Conservation (phyloP, 2,888 invertebrate species). For the Nephrotoma flavescens region DNA sequence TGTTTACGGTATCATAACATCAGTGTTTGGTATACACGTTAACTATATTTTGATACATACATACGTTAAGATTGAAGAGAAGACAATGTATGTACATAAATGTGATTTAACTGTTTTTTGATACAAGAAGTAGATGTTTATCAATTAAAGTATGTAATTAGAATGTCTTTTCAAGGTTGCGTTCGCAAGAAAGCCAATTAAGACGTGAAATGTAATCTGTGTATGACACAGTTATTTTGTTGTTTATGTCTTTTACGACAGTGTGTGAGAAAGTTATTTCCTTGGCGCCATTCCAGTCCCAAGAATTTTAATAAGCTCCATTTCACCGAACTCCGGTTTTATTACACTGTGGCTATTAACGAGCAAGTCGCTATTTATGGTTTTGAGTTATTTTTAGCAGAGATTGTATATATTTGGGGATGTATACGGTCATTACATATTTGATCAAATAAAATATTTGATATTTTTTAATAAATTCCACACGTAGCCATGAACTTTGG, state of each 20-base stretch:
- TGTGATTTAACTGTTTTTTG: background rate
- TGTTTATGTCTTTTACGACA: background rate
- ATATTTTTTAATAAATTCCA: background rate
- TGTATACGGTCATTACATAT: background rate
- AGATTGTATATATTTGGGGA: background rate
- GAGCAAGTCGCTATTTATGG: background rate
- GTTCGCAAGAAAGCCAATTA: background rate
- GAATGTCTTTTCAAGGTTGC: background rate
- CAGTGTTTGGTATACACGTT: background rate
- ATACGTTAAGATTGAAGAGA: background rate
- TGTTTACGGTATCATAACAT: background rate
- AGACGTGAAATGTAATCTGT: background rate
- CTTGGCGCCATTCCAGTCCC: background rate
- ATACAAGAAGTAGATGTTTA: background rate
- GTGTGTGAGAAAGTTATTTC: background rate
- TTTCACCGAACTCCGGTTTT: background rate
- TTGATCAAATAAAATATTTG: background rate
- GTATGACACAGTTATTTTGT: background rate
- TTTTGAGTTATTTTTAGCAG: background rate
- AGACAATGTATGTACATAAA: background rate
- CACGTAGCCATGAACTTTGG: background rate
- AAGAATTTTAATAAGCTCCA: background rate
- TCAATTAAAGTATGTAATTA: background rate
- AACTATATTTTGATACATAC: too few species aligned
- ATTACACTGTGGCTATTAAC: too few species aligned